A percentile compares a stretch with the other conserved stretches of the same genome.
Evolutionary conservation across 2,113 vertebrate species (phyloP).

Genomic region (Corydoras sp.): DNA sequence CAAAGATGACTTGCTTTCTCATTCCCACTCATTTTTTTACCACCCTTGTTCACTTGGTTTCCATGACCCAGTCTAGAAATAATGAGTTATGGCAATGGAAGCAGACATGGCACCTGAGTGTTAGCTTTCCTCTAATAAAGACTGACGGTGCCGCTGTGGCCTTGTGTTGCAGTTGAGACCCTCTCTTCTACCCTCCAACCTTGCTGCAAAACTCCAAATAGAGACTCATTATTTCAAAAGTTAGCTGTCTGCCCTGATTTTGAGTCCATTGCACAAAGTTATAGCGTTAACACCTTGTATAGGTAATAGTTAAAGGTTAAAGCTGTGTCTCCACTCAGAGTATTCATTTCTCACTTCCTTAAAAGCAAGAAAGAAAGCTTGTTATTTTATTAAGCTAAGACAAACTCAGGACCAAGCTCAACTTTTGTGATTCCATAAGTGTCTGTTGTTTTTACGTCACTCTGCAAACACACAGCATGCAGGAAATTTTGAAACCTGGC

Average conservation of each 20-base stretch:
- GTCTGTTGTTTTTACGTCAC: background rate
- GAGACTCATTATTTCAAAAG: slow-evolving; percentile 24
- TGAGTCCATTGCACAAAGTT: background rate
- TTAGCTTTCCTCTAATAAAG: slow-evolving; percentile 40
- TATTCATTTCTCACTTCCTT: background rate
- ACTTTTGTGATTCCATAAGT: background rate
- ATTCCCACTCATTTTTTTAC: slow-evolving; percentile 7
- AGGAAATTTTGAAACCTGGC: background rate
- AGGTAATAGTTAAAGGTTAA: slow-evolving; percentile 1
- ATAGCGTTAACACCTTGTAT: background rate
- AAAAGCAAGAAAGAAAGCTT: background rate
- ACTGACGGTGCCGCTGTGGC: slow-evolving; percentile 26
- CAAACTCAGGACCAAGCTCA: background rate
- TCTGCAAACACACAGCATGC: background rate
- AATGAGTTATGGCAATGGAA: slow-evolving; percentile 44
- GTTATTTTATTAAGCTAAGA: background rate
- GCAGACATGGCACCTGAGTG: slow-evolving; percentile 40
- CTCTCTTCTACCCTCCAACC: slow-evolving; percentile 28
- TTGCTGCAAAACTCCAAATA: slow-evolving; percentile 12
- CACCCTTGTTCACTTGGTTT: slow-evolving; percentile 15
- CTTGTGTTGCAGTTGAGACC: slow-evolving; percentile 30
- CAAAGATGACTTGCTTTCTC: slow-evolving; percentile 33
- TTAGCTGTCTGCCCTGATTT: background rate
- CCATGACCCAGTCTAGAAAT: slow-evolving; percentile 37
- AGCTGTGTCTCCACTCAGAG: background rate